Conservation (phyloP, 2,888 invertebrate genomes). For the Unio pictorum region DNA sequence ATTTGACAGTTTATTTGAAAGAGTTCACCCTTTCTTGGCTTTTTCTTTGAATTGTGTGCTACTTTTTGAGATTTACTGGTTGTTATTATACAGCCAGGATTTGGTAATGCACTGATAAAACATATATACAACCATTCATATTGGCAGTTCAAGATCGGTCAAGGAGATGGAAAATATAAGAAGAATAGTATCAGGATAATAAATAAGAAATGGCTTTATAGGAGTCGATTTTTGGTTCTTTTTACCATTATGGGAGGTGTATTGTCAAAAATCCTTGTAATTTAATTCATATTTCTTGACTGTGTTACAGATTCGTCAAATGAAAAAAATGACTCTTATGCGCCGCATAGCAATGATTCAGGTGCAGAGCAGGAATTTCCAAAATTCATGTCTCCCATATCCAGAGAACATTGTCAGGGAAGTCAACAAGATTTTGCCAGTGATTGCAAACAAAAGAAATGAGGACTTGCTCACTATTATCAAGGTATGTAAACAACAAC, state of each 20-base stretch:
- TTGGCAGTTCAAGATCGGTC: too few species aligned
- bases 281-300: background rate
- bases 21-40: too few species aligned
- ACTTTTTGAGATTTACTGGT: too few species aligned
- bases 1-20: too few species aligned
- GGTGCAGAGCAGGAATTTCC: slow-evolving; percentile 55
- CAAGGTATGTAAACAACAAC: slow-evolving; percentile 50
- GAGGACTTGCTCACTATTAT: slow-evolving; percentile 69
- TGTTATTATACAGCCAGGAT: too few species aligned
- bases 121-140: too few species aligned
- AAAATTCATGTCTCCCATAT: slow-evolving; percentile 61
- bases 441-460: slow-evolving; percentile 66
- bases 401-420: slow-evolving; percentile 59
- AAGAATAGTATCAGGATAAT: background rate
- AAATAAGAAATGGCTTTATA: too few species aligned
- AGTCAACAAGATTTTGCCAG: slow-evolving; percentile 59
- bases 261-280: background rate
- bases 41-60: too few species aligned
- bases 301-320: slow-evolving; percentile 53
- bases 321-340: slow-evolving; percentile 61
- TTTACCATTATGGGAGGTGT: too few species aligned
- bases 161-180: background rate
- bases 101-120: too few species aligned
- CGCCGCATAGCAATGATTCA: slow-evolving; percentile 63
- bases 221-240: too few species aligned